Conservation (phyloP, 1,140 invertebrate species). For the Nylanderia fulva region DNA sequence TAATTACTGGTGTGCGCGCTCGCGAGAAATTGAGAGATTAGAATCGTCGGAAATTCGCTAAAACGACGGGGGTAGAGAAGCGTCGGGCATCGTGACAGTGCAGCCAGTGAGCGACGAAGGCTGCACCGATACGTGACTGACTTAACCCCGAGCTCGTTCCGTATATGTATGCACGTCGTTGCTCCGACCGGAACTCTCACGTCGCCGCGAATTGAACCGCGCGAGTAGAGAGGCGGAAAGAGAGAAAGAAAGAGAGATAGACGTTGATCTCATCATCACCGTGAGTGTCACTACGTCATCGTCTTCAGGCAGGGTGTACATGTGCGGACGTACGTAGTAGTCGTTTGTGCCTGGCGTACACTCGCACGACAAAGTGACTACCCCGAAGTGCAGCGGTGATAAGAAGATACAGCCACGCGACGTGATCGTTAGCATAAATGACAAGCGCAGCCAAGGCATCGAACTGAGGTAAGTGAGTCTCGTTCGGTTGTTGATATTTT, state of each 20-base stretch:
- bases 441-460: constrained; percentile 77
- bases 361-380: constrained; percentile 79
- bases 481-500: not conserved
- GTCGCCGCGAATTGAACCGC: constrained; percentile 40
- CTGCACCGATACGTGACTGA: constrained; percentile 49
- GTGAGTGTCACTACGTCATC: constrained; percentile 39
- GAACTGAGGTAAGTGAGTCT: constrained; percentile 77
- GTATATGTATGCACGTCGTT: not conserved
- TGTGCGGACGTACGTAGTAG: constrained; percentile 26
- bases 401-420: constrained; percentile 79
- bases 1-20: constrained; percentile 35
- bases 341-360: constrained; percentile 58
- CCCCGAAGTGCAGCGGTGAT: constrained; percentile 77
- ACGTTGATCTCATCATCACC: constrained; percentile 41
- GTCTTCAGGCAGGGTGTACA: constrained; percentile 5
- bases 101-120: constrained; percentile 22
- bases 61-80: constrained; percentile 35
- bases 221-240: not conserved
- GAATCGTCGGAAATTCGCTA: constrained; percentile 39
- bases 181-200: constrained; percentile 26
- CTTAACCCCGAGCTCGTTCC: constrained; percentile 18
- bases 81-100: constrained; percentile 32
- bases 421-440: constrained; percentile 82
- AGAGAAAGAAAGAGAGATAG: not conserved
- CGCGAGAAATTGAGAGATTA: constrained; percentile 47